These are phyloP conservation scores for Ectemnius cavifrons DNA, from an alignment of 2,888 invertebrate species.

Conservation along the genomic window DNA sequence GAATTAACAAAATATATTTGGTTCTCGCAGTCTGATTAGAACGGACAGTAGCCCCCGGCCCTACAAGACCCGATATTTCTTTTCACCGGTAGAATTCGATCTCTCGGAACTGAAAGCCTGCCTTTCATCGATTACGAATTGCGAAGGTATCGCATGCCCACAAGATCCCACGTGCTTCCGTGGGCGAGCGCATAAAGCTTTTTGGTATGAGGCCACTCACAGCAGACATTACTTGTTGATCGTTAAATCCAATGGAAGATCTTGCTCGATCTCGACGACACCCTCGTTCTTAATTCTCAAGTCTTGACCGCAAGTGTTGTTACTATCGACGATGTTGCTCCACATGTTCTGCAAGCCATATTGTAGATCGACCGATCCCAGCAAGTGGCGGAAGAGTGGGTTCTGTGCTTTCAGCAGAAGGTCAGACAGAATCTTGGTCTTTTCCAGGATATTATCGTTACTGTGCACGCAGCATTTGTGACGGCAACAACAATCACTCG, in stretches of 20 bases:
- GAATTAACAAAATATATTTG: slow-evolving; percentile 66
- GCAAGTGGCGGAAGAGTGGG: slow-evolving; percentile 71
- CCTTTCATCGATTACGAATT: background rate
- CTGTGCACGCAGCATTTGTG: slow-evolving; percentile 75
- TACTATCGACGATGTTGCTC: slow-evolving; percentile 65
- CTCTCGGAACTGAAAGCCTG: background rate
- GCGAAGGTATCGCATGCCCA: slow-evolving; percentile 3
- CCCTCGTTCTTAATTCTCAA: slow-evolving; percentile 77
- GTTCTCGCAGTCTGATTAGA: slow-evolving; percentile 67
- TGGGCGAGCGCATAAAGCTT: slow-evolving; percentile 18
- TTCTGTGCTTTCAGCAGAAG: slow-evolving; percentile 73
- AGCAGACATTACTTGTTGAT: slow-evolving; percentile 72
- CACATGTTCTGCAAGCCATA: slow-evolving; percentile 74
- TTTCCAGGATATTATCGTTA: slow-evolving; percentile 71
- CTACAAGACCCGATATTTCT: background rate
- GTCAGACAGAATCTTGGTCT: slow-evolving; percentile 75
- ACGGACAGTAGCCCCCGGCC: slow-evolving; percentile 26
- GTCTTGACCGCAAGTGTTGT: slow-evolving; percentile 71
- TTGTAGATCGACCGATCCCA: slow-evolving; percentile 72
- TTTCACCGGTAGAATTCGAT: slow-evolving; percentile 14
- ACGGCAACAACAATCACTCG: slow-evolving; percentile 70
- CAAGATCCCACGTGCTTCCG: background rate
- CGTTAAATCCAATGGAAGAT: slow-evolving; percentile 77
- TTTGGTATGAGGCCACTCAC: slow-evolving; percentile 21
- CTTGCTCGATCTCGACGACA: slow-evolving; percentile 76